These are phyloP conservation scores for Sialia sialis DNA, from an alignment of 2,113 vertebrate genomes.

Conservation along the genomic window DNA sequence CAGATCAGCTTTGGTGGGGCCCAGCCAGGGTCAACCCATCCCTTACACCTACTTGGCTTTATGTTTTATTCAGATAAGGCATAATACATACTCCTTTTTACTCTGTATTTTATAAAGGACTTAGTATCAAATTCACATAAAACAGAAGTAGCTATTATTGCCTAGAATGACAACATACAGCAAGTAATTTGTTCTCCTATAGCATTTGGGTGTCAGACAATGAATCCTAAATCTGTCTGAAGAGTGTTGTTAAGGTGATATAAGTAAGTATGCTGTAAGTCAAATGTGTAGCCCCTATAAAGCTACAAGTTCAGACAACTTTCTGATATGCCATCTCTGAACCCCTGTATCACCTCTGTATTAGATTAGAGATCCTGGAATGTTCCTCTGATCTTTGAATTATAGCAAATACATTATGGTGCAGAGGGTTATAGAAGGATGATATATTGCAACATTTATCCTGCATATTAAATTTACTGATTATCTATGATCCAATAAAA, in stretches of 20 bases:
- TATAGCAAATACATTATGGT: background rate
- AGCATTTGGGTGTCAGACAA: background rate
- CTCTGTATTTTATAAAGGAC: background rate
- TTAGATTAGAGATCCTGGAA: background rate
- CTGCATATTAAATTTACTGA: slow-evolving; percentile 45
- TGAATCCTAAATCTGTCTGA: background rate
- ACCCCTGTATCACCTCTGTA: background rate
- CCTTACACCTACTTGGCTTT: background rate
- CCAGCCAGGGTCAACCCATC: background rate
- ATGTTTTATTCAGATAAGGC: background rate
- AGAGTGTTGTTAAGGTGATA: background rate
- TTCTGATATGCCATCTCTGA: background rate
- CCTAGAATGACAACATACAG: background rate
- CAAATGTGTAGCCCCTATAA: background rate
- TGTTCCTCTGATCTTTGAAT: background rate
- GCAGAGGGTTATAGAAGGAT: background rate
- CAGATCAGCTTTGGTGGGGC: background rate
- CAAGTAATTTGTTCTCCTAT: background rate
- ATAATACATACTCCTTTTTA: background rate
- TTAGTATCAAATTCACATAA: background rate
- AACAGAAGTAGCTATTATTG: background rate
- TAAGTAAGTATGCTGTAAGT: background rate
- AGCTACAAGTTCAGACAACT: background rate
- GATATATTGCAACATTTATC: slow-evolving; percentile 24
- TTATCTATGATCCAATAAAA: slow-evolving; percentile 55